phyloP scores from a whole-genome alignment of 2,888 invertebrate genomes.

The Yponomeuta cagnagella region DNA sequence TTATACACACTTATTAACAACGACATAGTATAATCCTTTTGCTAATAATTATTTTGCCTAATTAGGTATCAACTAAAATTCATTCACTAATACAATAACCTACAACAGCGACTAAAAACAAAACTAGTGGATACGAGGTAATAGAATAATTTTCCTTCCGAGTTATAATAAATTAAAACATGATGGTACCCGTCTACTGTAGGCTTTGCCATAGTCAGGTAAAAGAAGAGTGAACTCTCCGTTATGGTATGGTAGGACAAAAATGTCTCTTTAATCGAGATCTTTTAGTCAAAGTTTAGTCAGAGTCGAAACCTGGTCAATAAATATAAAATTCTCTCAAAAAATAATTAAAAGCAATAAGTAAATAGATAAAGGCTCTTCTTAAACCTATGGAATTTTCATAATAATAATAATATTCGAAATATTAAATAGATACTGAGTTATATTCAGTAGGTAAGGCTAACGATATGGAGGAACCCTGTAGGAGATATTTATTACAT shows the following conservation, averaged over 20 bases:
- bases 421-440: neutral
- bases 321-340: neutral
- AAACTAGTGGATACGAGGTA: neutral
- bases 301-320: neutral
- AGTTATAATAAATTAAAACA: too few species aligned
- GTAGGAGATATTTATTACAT: slow-evolving; percentile 61
- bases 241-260: neutral
- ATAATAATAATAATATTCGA: neutral
- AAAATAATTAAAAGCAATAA: neutral
- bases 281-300: neutral
- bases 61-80: neutral
- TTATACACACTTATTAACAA: neutral
- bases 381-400: slow-evolving; percentile 2
- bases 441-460: slow-evolving; percentile 62
- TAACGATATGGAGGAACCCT: slow-evolving; percentile 75
- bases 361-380: neutral
- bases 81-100: neutral
- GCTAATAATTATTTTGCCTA: neutral
- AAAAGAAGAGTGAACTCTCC: neutral
- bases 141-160: neutral
- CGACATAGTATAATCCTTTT: neutral
- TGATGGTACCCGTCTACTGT: too few species aligned
- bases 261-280: neutral
- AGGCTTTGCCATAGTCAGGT: neutral
- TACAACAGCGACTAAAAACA: neutral